A percentile compares a stretch with the other conserved stretches of the same genome.
Evolutionary conservation across 2,113 vertebrate genomes (phyloP).

Genomic region (Aleadryas rufinucha): DNA sequence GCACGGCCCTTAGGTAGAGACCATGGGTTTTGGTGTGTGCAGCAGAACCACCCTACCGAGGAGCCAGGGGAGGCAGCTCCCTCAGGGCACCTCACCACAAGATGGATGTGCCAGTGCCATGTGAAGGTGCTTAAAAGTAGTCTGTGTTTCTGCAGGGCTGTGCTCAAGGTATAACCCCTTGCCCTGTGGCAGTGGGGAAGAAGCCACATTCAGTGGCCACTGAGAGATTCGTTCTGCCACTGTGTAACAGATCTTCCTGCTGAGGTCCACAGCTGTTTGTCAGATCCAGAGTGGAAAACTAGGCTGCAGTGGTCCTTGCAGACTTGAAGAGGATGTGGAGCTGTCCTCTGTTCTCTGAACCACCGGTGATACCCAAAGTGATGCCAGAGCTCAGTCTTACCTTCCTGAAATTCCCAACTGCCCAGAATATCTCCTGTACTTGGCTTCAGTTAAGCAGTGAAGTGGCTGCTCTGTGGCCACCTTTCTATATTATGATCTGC

Average conservation of each 20-base stretch:
- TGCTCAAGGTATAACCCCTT: neutral
- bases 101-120: neutral
- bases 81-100: neutral
- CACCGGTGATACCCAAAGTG: neutral
- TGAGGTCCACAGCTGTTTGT: neutral
- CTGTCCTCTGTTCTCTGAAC: neutral
- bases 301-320: neutral
- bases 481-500: neutral
- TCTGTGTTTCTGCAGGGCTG: neutral
- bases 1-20: neutral
- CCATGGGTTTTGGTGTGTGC: neutral
- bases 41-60: neutral
- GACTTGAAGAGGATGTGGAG: neutral
- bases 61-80: neutral
- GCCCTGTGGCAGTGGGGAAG: fast-evolving
- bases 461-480: neutral
- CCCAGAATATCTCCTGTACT: neutral
- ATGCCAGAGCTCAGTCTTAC: neutral
- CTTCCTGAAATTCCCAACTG: neutral
- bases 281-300: neutral
- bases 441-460: neutral
- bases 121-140: neutral
- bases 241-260: neutral
- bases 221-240: neutral
- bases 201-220: neutral